Base-by-base conservation (phyloP, 1,140 invertebrate species). In the Apis florea region DNA sequence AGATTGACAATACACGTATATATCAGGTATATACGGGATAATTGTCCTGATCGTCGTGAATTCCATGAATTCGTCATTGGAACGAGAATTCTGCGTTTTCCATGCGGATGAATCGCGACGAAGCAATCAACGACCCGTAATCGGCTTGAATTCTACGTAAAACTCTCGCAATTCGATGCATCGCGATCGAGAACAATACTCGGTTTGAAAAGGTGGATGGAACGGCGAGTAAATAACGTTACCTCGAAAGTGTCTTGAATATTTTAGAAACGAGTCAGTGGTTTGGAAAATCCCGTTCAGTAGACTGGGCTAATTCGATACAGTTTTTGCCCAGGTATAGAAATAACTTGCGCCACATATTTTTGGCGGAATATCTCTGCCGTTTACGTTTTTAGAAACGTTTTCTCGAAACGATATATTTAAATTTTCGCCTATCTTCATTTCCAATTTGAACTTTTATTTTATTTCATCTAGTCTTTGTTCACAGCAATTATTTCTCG, bases 121-220 rank as follows among this genome's bases (percentile, higher is more conserved):
- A 59, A 73, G 56, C 76, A 70, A 70, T 78, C 66, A 49, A 59
- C 54, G 66, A 31, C 1, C 71, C 71, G 71, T 73, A 73, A 76
- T 70, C 66, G 54, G 76, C 54, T 70, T 67, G 54, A 54, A 40
- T 67, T 31, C 24, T 19, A 40, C 40, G 53, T 51, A 59, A 78
- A 78, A 78, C 53, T 78, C 40, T 58, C 64, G 67, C 47, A 69
- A 58, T 69, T 49, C 64, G 54, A 78, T 49, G 64, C 53, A 13
- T 19, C 40, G 13, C 10, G 24, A 77, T 56, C 5, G 13, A 47
- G 63, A 58, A 58, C 40, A 68, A 56, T 58, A 24, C 8, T 51
- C 47, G 59, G 53, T 59, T 49, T 24, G 13, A 49, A 68, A 69
- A 51, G 66, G 68, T 12, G 31, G 59, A 70, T 47, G 17, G 40